phyloP scores from a whole-genome alignment of 2,113 vertebrate species.

The Empidonax traillii region DNA sequence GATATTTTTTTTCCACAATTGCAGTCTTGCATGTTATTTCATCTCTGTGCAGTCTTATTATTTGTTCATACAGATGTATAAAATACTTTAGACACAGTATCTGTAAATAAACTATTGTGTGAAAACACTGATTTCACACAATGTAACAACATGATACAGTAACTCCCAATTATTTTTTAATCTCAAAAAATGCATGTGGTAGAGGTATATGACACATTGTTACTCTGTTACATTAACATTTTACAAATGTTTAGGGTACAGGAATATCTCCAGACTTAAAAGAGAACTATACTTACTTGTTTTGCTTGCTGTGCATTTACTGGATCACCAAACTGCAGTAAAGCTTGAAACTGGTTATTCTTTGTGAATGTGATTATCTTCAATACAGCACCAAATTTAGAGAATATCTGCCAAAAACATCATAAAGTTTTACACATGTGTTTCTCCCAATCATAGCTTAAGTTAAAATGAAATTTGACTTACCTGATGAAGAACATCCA shows the following conservation, averaged over 20 bases:
- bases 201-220: neutral
- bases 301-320: slow-evolving; percentile 95
- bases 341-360: slow-evolving; percentile 99
- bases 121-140: neutral
- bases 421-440: neutral
- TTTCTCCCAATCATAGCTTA: neutral
- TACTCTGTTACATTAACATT: neutral
- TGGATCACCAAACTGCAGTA: slow-evolving; percentile 94
- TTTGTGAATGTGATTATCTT: slow-evolving; percentile 99
- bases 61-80: neutral
- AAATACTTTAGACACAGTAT: neutral
- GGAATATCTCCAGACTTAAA: neutral
- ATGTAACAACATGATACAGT: neutral
- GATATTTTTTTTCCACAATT: neutral
- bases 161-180: neutral
- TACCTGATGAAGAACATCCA: slow-evolving; percentile 98
- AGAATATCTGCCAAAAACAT: slow-evolving; percentile 89
- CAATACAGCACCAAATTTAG: slow-evolving; percentile 97
- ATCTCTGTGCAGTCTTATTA: neutral
- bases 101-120: neutral
- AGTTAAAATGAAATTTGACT: slow-evolving; percentile 19
- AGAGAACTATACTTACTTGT: slow-evolving; percentile 78
- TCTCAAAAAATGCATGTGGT: neutral
- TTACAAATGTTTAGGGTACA: neutral
- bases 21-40: neutral